Base-by-base conservation (phyloP, 2,888 invertebrate genomes). In the Zelleria hepariella region DNA sequence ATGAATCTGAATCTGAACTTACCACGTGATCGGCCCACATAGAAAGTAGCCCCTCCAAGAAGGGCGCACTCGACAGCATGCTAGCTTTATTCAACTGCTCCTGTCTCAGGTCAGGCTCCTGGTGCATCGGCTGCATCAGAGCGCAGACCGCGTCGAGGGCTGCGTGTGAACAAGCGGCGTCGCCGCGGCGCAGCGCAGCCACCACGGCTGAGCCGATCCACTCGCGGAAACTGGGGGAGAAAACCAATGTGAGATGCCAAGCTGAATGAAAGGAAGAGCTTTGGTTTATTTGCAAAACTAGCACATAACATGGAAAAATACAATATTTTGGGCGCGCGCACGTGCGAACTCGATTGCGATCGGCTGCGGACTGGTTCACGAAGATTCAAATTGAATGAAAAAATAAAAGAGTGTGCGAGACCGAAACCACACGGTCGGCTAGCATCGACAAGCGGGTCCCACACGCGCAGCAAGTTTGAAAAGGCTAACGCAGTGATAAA, bases 61-160 rank as follows among this genome's bases (percentile, higher is more conserved):
- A 99, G 58, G 93, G 91, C 70, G 95, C 93, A 1, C 96, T 96
- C 62, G 98, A 96, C 58, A 99, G 90, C 72, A 99, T 92, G 65
- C 97, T 97, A 61, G 96, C 95, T 89, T 99, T 99, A 86, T 99
- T 99, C 63, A 98, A 90, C 81, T 99, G 99, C 77, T 99, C 99
- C 82, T 98, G 98, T 63, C 98, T 91, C 57, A 99, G 89, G 84
- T 99, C 99, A 68, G 97, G 98, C 78, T 98, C 97, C 65, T 96
- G 94, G 74, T 96, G 95, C 95, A 99, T 99, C 1, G 99, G 99
- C 89, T 98, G 98, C 96, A 99, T 97, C 25, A 99, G 91, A 18
- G 99, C 97, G 80, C 98, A 98, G 62, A 99, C 93, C 88, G 98
- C 98, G 86, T 99, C 99, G 59, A 99, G 92, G 4, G 98, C 98